These are phyloP conservation scores for Ephialtes manifestator DNA, from an alignment of 2,888 invertebrate species.

Conservation along the genomic window DNA sequence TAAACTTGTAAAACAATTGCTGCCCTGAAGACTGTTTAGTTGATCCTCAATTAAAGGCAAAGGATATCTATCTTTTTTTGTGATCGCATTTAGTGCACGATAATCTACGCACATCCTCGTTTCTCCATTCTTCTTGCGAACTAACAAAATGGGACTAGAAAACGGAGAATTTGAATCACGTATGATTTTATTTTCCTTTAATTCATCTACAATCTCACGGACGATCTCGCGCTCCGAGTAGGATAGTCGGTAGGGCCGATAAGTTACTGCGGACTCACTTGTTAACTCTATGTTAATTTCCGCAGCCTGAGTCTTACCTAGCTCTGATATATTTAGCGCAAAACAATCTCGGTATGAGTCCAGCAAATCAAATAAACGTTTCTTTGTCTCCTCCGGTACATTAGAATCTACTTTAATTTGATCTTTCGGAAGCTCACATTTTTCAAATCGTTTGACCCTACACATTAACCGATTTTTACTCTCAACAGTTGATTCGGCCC, in stretches of 20 bases:
- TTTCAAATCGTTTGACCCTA: neutral
- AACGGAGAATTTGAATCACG: conserved; percentile 57
- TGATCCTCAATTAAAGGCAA: conserved; percentile 82
- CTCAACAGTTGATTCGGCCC: neutral
- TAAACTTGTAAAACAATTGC: conserved; percentile 75
- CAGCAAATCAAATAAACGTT: neutral
- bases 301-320: conserved; percentile 10
- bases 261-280: conserved; percentile 32
- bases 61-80: conserved; percentile 78
- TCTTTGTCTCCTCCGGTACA: neutral
- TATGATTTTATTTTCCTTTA: conserved; percentile 41
- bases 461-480: neutral
- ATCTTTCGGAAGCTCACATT: neutral
- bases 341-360: conserved; percentile 24
- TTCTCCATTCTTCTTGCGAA: too few relatives aligned
- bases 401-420: conserved; percentile 9
- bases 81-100: conserved; percentile 76
- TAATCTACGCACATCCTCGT: too few relatives aligned
- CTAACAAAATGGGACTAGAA: conserved; percentile 65
- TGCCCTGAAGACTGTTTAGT: conserved; percentile 75
- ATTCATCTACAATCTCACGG: conserved; percentile 29
- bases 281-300: conserved; percentile 23
- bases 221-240: conserved; percentile 53
- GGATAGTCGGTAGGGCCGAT: conserved; percentile 53
- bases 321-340: neutral